Evolutionary conservation across 2,113 vertebrate species (phyloP).

Genomic region (Ciconia maguari): DNA sequence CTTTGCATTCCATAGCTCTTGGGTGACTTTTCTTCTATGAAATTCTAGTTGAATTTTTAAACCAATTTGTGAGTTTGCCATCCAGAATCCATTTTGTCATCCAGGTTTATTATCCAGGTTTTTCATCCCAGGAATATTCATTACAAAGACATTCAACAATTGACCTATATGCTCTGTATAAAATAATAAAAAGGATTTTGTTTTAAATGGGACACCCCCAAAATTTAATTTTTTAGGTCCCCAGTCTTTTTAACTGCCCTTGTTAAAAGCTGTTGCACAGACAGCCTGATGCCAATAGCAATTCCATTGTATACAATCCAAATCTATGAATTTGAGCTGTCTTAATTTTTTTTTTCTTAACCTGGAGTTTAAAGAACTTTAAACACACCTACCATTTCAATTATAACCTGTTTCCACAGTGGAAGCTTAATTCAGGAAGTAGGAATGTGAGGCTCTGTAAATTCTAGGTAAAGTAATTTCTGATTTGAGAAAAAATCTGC

Average conservation of each 20-base stretch:
- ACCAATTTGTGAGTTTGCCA: background rate
- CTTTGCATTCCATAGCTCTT: background rate
- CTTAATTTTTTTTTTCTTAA: background rate
- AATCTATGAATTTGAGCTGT: background rate
- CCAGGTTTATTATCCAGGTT: background rate
- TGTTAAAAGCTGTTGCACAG: background rate
- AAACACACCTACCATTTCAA: background rate
- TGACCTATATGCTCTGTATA: background rate
- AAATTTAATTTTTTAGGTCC: background rate
- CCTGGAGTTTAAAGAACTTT: background rate
- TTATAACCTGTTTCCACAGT: background rate
- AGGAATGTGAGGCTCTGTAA: background rate
- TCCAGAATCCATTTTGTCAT: background rate
- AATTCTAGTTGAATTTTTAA: background rate
- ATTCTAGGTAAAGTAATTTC: background rate
- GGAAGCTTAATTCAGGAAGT: background rate
- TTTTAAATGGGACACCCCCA: background rate
- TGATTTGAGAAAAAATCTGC: background rate
- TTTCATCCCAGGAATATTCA: background rate
- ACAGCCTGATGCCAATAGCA: background rate
- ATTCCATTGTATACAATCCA: background rate
- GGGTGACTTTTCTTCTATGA: background rate
- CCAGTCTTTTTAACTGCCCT: background rate
- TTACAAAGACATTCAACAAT: background rate
- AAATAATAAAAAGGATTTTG: background rate